Percentiles rank a stretch among this genome's conserved stretches.
Conservation (phyloP, 2,888 invertebrate species). For the Plagodis dolabraria region DNA sequence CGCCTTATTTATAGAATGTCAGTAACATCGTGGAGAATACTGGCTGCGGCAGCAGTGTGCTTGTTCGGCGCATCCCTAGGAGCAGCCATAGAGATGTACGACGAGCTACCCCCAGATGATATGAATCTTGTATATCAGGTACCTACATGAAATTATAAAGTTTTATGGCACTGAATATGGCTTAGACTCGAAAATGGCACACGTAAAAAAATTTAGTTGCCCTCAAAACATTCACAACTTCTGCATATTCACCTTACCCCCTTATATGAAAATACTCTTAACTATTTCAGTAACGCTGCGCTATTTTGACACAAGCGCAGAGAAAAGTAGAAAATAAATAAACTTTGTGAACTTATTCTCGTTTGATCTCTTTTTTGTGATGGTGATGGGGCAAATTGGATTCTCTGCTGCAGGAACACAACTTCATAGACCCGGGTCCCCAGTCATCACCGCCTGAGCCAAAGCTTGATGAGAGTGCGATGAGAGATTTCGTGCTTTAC, state of each 20-base stretch:
- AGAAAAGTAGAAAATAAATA: no score
- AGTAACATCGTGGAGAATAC: constrained; percentile 11
- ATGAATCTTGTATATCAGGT: constrained; percentile 26
- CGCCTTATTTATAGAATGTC: constrained; percentile 6
- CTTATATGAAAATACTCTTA: no score
- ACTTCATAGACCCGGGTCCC: constrained; percentile 35
- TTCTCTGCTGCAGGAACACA: constrained; percentile 29
- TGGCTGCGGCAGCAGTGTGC: constrained; percentile 31
- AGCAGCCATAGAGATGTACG: constrained; percentile 37
- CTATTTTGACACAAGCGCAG: no score
- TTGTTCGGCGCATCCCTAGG: constrained; percentile 38
- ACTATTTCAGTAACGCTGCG: no score
- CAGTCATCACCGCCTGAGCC: background rate
- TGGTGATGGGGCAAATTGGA: no score
- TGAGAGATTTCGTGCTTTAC: constrained; percentile 35
- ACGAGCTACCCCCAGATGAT: constrained; percentile 32
- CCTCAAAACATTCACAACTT: background rate
- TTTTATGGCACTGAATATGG: no score
- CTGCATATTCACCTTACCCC: background rate
- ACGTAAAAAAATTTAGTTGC: no score
- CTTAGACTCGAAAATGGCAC: no score
- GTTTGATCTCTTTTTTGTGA: no score
- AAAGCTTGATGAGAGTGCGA: constrained; percentile 8
- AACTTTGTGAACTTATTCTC: no score
- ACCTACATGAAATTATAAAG: background rate